Evolutionary conservation across 1,140 invertebrate genomes (phyloP).

Genomic region (Ostrea edulis): DNA sequence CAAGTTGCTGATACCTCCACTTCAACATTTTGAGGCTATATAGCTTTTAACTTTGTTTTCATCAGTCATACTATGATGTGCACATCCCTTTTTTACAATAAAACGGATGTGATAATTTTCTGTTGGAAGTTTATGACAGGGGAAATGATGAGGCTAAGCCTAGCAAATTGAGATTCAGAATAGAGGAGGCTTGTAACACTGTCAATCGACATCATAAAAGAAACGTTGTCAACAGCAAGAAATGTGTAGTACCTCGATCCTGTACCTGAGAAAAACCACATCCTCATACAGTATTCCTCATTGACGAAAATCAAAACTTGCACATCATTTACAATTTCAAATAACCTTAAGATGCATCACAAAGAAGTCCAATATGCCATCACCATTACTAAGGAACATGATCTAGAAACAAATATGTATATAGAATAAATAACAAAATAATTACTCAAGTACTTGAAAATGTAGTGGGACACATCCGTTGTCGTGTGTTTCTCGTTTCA

Average conservation of each 20-base stretch:
- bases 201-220: background rate
- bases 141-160: background rate
- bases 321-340: background rate
- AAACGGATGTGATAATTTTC: background rate
- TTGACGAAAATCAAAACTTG: background rate
- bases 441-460: slow-evolving; percentile 27
- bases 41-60: background rate
- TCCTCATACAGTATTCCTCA: background rate
- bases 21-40: background rate
- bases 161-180: background rate
- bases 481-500: background rate
- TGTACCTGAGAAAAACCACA: background rate
- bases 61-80: background rate
- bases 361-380: background rate
- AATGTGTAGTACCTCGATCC: background rate
- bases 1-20: background rate
- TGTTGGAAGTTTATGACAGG: background rate
- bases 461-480: slow-evolving; percentile 27
- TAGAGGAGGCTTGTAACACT: background rate
- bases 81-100: background rate
- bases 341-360: background rate
- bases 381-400: background rate
- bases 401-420: background rate
- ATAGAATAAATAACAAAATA: slow-evolving; percentile 17
- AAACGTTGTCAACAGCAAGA: background rate